A percentile compares a stretch with the other conserved stretches of the same genome.
phyloP scores from a whole-genome alignment of 2,113 vertebrate species.

The Podilymbus podiceps region DNA sequence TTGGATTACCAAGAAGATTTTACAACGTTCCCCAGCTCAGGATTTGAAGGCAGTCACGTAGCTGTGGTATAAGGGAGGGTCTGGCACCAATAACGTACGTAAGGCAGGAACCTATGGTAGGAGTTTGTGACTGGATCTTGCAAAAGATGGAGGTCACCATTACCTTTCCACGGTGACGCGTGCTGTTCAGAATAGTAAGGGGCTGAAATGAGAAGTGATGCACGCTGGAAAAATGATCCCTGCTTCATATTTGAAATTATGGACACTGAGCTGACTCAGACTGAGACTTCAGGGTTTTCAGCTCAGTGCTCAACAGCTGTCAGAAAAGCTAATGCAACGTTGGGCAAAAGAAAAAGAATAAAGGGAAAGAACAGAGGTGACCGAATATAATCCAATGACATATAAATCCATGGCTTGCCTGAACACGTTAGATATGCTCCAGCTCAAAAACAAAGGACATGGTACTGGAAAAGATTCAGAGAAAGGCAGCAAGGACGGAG shows the following conservation, averaged over 20 bases:
- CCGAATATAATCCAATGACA: neutral
- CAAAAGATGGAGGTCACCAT: neutral
- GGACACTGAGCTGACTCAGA: neutral
- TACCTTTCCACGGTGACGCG: rapidly evolving
- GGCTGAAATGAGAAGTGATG: neutral
- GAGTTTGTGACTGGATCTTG: neutral
- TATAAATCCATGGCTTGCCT: neutral
- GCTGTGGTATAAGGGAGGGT: neutral
- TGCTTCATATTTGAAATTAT: neutral
- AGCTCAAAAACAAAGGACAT: neutral
- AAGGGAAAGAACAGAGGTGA: neutral
- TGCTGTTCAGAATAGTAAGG: neutral
- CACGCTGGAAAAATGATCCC: neutral
- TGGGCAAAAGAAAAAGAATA: neutral
- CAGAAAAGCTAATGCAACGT: neutral
- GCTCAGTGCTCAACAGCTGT: neutral
- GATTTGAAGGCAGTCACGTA: neutral
- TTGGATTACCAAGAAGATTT: neutral
- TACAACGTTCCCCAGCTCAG: neutral
- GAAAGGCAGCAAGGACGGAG: neutral
- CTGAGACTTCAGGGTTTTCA: neutral
- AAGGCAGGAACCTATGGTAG: neutral
- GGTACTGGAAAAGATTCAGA: neutral
- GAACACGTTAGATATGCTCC: neutral
- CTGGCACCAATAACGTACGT: neutral